These are phyloP conservation scores for Microctonus brassicae DNA, from an alignment of 2,888 invertebrate species.

Conservation along the genomic window DNA sequence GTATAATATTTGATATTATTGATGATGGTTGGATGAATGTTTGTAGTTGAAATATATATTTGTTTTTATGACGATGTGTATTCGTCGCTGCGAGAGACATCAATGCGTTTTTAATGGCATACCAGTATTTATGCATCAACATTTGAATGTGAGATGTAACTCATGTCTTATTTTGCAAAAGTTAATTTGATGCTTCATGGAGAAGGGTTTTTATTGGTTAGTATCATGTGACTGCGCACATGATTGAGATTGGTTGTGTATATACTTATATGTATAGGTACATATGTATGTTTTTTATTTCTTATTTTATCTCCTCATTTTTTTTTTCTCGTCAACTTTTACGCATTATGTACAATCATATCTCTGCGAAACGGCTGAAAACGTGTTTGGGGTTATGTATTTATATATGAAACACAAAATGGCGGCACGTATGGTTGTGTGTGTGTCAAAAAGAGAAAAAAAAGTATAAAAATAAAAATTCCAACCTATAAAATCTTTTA, in stretches of 20 bases:
- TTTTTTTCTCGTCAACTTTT: conserved; percentile 1
- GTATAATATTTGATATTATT: too few relatives aligned
- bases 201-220: neutral
- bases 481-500: neutral
- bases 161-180: neutral
- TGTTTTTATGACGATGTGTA: neutral
- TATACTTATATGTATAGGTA: too few relatives aligned
- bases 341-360: neutral
- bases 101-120: neutral
- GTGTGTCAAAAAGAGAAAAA: neutral
- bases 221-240: neutral
- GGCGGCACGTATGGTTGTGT: neutral
- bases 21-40: too few relatives aligned
- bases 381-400: conserved; percentile 14
- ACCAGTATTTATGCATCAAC: neutral
- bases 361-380: neutral
- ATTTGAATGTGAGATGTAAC: neutral
- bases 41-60: neutral
- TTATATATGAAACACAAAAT: neutral
- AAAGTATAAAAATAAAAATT: neutral
- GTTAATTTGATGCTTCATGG: neutral
- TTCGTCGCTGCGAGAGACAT: neutral
- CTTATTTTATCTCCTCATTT: neutral
- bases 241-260: neutral
- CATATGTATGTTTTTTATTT: neutral